These are phyloP conservation scores for Sminthurides aquaticus DNA, from an alignment of 2,888 invertebrate genomes.

Conservation along the genomic window DNA sequence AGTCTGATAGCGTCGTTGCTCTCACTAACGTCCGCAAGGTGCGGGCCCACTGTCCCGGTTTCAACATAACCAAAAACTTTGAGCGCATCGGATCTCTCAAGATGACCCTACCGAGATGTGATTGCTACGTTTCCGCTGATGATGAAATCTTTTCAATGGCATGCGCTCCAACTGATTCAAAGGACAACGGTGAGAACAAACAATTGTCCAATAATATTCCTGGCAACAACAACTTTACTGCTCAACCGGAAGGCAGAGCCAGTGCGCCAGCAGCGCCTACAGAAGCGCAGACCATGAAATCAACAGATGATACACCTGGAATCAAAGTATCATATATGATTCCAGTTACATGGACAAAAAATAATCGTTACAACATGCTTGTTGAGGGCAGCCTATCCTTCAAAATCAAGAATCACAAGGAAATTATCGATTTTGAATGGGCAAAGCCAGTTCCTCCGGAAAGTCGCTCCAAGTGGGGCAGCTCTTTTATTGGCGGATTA, in stretches of 20 bases:
- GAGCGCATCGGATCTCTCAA: slow-evolving; percentile 12
- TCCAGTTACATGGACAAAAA: slow-evolving; percentile 15
- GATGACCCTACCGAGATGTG: not conserved
- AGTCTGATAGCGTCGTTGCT: not conserved
- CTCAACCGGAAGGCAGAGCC: not conserved
- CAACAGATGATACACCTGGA: too few relatives aligned
- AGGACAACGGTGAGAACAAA: not conserved
- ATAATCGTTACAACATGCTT: slow-evolving; percentile 10
- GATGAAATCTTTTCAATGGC: slow-evolving; percentile 3
- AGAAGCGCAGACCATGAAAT: not conserved
- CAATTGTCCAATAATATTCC: not conserved
- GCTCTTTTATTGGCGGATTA: not conserved
- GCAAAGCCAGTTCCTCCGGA: not conserved
- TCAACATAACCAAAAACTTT: not conserved
- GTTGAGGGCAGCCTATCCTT: slow-evolving; percentile 7
- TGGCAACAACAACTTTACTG: not conserved
- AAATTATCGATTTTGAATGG: slow-evolving; percentile 17
- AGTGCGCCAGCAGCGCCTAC: not conserved
- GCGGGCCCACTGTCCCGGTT: not conserved
- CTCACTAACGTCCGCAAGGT: slow-evolving; percentile 1
- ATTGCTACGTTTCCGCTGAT: slow-evolving; percentile 13
- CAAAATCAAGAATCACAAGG: slow-evolving; percentile 14
- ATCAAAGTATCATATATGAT: slow-evolving; percentile 2
- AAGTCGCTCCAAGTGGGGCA: not conserved
- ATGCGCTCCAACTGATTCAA: not conserved